Conservation (phyloP, 1,140 invertebrate species). For the Meloidogyne floridensis region DNA sequence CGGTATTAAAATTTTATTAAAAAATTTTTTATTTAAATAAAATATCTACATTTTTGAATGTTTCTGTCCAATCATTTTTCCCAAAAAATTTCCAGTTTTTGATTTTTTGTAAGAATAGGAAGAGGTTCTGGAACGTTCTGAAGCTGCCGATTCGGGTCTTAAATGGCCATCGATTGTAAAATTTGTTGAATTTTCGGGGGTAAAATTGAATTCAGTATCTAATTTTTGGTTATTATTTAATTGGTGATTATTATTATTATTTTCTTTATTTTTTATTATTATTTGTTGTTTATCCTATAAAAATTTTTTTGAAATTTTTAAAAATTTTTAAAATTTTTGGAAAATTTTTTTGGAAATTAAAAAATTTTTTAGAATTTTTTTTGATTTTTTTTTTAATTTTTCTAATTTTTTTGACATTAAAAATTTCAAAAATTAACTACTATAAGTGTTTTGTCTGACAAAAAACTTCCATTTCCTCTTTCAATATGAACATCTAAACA, state of each 20-base stretch:
- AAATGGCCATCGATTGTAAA: not conserved
- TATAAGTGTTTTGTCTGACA: not conserved
- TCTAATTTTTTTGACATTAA: not conserved
- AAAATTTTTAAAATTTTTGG: too few relatives aligned
- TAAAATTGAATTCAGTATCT: too few relatives aligned
- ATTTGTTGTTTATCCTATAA: too few relatives aligned
- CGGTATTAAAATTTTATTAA: too few relatives aligned
- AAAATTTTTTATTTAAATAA: not conserved
- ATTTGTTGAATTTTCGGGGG: not conserved
- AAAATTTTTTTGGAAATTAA: too few relatives aligned
- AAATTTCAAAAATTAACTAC: not conserved
- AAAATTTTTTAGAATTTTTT: too few relatives aligned
- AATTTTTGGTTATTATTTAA: too few relatives aligned
- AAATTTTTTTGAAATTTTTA: too few relatives aligned
- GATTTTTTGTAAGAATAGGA: not conserved
- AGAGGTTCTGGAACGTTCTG: not conserved
- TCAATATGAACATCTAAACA: conserved; percentile 56
- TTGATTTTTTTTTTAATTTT: too few relatives aligned
- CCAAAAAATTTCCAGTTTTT: conserved; percentile 21
- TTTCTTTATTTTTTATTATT: too few relatives aligned
- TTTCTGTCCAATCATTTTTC: conserved; percentile 25
- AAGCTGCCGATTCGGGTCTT: conserved; percentile 3
- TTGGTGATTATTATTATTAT: too few relatives aligned
- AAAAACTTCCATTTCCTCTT: conserved; percentile 37
- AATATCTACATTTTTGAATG: conserved; percentile 21